Percentiles rank a stretch among this genome's conserved stretches.
These are phyloP conservation scores for Porites evermanni DNA, from an alignment of 92 coral and sea anemone genomes.

Conservation along the genomic window DNA sequence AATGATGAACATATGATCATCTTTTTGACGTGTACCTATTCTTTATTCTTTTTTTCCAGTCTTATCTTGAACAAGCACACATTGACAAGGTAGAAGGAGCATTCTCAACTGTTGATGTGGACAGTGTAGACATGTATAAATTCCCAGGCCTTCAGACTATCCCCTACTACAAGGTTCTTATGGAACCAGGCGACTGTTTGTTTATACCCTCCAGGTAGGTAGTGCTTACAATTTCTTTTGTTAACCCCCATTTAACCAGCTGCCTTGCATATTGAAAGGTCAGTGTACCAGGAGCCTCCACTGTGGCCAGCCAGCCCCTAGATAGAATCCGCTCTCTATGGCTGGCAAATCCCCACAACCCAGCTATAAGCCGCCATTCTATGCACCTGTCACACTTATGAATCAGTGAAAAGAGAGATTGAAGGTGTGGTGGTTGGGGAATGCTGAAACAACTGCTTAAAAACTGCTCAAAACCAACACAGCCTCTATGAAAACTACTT, in stretches of 20 bases:
- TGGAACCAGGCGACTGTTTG: conserved; percentile 94
- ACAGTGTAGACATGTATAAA: conserved; percentile 94
- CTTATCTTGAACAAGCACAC: conserved; percentile 66
- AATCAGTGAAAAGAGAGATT: not conserved
- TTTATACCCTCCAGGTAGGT: conserved; percentile 87
- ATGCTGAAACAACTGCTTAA: no score
- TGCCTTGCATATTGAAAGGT: no score
- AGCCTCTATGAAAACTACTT: no score
- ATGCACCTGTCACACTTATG: not conserved
- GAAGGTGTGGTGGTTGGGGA: not conserved
- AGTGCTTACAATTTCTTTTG: not conserved
- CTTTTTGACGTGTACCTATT: not conserved
- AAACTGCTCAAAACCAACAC: no score
- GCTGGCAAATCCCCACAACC: not conserved
- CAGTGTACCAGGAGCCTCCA: no score
- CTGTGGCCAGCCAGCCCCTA: not conserved
- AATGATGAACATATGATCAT: no score
- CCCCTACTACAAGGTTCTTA: conserved; percentile 84
- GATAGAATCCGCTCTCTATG: no score
- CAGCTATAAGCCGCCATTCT: not conserved
- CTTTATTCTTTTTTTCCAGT: conserved; percentile 1
- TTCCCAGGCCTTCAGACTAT: conserved; percentile 89
- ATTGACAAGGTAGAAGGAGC: conserved; percentile 88
- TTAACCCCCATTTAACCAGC: no score
- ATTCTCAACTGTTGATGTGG: conserved; percentile 92